Evolutionary conservation across 2,888 invertebrate species (phyloP).

Genomic region (Tetragonula carbonaria): DNA sequence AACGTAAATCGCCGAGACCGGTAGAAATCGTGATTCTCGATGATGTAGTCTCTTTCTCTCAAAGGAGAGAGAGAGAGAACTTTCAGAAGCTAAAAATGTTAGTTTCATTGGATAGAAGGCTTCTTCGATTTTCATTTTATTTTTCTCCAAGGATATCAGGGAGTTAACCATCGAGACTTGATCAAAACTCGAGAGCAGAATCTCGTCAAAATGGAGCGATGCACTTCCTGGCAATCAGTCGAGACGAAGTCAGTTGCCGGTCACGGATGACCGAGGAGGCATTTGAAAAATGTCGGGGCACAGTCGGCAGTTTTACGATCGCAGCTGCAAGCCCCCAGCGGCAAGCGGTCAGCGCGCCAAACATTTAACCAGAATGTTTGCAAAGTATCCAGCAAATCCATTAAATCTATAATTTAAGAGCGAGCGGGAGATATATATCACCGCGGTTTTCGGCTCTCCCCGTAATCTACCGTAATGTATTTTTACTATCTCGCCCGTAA

Average conservation of each 20-base stretch:
- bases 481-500: conserved; percentile 54
- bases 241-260: conserved; percentile 17
- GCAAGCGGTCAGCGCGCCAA: conserved; percentile 23
- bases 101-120: neutral
- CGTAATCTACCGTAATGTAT: conserved; percentile 58
- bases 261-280: conserved; percentile 39
- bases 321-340: conserved; percentile 52
- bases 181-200: conserved; percentile 1
- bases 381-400: conserved; percentile 61
- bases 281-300: conserved; percentile 60
- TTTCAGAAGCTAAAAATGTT: neutral
- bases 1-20: conserved; percentile 71
- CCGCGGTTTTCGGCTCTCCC: conserved; percentile 15
- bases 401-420: conserved; percentile 66
- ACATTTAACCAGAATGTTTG: conserved; percentile 56
- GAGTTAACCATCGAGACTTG: neutral
- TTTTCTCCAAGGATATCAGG: too few species aligned
- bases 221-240: neutral
- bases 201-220: neutral
- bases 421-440: conserved; percentile 55
- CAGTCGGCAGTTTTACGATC: conserved; percentile 63
- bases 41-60: neutral
- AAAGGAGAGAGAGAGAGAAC: too few species aligned
- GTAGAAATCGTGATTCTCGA: conserved; percentile 14
- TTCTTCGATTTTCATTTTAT: neutral